phyloP scores from a whole-genome alignment of 2,888 invertebrate species.

The Parnassius apollo region DNA sequence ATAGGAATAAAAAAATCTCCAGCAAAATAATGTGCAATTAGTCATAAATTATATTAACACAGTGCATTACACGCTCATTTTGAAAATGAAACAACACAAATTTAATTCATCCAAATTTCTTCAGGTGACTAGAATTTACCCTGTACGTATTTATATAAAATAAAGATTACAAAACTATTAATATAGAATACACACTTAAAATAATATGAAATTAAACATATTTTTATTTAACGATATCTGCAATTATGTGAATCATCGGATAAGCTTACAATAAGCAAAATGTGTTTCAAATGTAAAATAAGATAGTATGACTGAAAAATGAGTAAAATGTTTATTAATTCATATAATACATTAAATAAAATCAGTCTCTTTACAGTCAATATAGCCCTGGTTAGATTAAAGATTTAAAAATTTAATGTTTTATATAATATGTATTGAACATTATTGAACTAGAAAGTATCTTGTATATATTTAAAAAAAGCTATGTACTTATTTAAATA shows the following conservation, averaged over 20 bases:
- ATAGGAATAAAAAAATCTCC: no score
- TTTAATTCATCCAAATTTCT: conserved; percentile 22
- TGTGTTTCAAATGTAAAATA: neutral
- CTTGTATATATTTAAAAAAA: no score
- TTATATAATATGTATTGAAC: no score
- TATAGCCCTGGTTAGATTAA: conserved; percentile 37
- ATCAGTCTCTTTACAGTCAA: conserved; percentile 49
- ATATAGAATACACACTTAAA: neutral
- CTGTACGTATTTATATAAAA: conserved; percentile 37
- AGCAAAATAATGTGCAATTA: no score
- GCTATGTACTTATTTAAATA: no score
- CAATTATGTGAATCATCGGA: neutral
- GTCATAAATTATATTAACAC: no score
- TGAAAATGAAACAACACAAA: neutral
- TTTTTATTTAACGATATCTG: neutral
- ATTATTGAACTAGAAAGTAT: no score
- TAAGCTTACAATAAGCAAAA: neutral
- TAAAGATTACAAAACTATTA: conserved; percentile 28
- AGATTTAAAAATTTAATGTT: neutral
- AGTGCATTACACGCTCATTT: no score
- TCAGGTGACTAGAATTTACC: conserved; percentile 38
- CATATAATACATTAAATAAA: conserved; percentile 33
- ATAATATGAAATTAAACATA: neutral
- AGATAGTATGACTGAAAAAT: conserved; percentile 12
- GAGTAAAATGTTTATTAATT: conserved; percentile 7